Base-by-base conservation (phyloP, 2,113 vertebrate species). In the Isichthys henryi region DNA sequence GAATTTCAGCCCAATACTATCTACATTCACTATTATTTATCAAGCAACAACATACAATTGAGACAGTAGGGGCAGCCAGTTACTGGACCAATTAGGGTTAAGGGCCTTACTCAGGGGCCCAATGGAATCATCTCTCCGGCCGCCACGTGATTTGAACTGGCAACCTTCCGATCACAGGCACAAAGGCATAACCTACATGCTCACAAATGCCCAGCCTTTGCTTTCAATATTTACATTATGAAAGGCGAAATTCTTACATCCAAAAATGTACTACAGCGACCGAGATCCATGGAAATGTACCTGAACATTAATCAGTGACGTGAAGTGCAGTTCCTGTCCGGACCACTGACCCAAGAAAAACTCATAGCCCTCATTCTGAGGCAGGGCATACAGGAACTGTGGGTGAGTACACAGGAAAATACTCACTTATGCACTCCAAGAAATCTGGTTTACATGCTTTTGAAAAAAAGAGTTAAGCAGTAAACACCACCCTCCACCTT, bases 271-370 rank as follows among this genome's bases (percentile, higher is more conserved):
- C 74, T 23, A n/a, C 5, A 86, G 43, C 27, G 23, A 49, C 21
- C 21, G 83, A 49, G 23, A 86, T 86, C 56, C 62, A 23, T 88
- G 46, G 39, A 80, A n/a, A 66, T 94, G 86, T 93, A 99, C 98
- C 97, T 99, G 97, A 91, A 99, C 91, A 21, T 99, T 99, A 93
- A 99, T 98, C 87, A 99, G 95, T 13, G 98, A 97, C 90, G 97
- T 98, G 93, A 99, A 99, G 91, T 99, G 98, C 45, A 99, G 94
- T 92, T 98, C 95, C 50, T 95, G 91, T 89, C 95, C 95, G 27
- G 97, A 96, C 98, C 98, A 99, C 77, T 98, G 98, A 89, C 98
- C 98, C 90, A 99, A 93, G 27, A 97, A 98, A 93, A 99, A 99
- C 93, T 99, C 98, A 13, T 99, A 99, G 2, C 98, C 98, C 91